These are phyloP conservation scores for Archegozetes longisetosus DNA, from an alignment of 1,140 invertebrate genomes.

Conservation along the genomic window DNA sequence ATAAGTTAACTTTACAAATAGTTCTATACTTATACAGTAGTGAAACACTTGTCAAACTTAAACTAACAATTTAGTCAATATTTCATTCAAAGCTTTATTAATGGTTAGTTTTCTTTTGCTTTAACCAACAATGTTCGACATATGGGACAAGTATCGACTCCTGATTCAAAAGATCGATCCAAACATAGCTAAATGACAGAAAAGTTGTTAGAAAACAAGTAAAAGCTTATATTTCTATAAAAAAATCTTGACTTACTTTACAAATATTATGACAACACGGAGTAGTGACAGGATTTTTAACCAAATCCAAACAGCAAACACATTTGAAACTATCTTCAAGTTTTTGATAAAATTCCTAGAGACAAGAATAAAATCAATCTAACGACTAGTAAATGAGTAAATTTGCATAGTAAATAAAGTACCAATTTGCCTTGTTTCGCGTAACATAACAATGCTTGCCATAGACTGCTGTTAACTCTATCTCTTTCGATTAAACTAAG, in stretches of 20 bases:
- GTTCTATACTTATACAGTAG: no score
- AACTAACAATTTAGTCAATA: no score
- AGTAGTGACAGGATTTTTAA: conserved; percentile 53
- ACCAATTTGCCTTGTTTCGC: conserved; percentile 16
- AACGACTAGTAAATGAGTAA: not conserved
- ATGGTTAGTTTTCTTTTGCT: not conserved
- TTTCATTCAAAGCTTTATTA: not conserved
- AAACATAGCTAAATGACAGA: conserved; percentile 38
- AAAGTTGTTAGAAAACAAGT: not conserved
- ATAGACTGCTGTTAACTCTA: conserved; percentile 23
- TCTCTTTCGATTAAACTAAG: conserved; percentile 40
- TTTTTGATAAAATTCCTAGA: conserved; percentile 43
- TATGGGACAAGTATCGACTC: conserved; percentile 45
- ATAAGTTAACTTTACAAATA: no score
- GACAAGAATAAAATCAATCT: conserved; percentile 15
- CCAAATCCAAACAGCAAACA: conserved; percentile 60
- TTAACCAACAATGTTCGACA: conserved; percentile 35
- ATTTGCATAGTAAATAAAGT: not conserved
- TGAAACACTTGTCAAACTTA: no score
- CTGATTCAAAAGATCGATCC: conserved; percentile 46
- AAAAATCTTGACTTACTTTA: conserved; percentile 35
- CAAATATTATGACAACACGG: conserved; percentile 61
- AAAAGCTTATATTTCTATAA: not conserved
- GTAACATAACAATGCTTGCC: conserved; percentile 23
- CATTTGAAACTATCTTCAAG: conserved; percentile 52